phyloP scores from a whole-genome alignment of 2,113 vertebrate genomes.

The Ibidorhyncha struthersii region DNA sequence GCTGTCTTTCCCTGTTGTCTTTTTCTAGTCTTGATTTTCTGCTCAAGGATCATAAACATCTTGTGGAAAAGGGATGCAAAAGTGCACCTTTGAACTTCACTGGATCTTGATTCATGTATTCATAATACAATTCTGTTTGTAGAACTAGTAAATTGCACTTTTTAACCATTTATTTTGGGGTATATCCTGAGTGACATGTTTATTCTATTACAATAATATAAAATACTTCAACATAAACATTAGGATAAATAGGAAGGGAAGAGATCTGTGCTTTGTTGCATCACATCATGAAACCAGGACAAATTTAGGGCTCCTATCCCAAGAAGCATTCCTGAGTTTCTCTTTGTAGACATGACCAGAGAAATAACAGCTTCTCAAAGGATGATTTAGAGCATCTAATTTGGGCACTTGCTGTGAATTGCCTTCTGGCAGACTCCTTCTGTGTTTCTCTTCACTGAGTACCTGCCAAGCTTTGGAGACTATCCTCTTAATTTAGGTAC shows the following conservation, averaged over 20 bases:
- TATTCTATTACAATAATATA: not conserved
- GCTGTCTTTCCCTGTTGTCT: not conserved
- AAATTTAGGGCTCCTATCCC: not conserved
- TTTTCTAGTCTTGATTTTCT: not conserved
- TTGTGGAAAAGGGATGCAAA: not conserved
- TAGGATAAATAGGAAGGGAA: not conserved
- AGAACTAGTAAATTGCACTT: not conserved
- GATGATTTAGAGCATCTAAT: not conserved
- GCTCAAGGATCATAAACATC: not conserved
- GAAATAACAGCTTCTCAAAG: not conserved
- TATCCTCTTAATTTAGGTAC: not conserved
- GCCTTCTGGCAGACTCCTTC: not conserved
- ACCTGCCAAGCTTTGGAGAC: not conserved
- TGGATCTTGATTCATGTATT: not conserved
- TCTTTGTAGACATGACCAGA: not conserved
- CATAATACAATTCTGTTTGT: not conserved
- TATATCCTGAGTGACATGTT: not conserved
- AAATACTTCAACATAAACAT: not conserved
- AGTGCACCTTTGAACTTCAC: fast-evolving
- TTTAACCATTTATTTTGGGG: not conserved
- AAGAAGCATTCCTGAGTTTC: not conserved
- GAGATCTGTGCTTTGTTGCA: fast-evolving
- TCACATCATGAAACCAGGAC: not conserved
- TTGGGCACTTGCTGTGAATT: not conserved
- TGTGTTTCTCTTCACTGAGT: not conserved